Conservation (phyloP, 2,888 invertebrate species). For the Atethmia centrago region DNA sequence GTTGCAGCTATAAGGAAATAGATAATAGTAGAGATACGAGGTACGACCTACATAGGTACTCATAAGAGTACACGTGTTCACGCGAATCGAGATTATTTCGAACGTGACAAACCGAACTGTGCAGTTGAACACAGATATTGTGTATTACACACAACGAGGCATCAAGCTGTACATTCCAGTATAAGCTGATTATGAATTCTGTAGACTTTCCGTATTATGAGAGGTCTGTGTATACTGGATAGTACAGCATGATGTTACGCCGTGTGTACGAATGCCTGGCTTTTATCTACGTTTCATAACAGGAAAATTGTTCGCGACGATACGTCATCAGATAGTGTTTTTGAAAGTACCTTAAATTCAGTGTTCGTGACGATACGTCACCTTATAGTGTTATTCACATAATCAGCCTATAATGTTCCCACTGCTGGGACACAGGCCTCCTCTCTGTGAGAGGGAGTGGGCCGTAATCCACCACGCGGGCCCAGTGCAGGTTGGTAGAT, state of each 20-base stretch:
- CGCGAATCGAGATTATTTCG: constrained; percentile 46
- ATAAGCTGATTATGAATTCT: not conserved
- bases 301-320: too few relatives aligned
- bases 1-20: constrained; percentile 25
- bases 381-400: too few relatives aligned
- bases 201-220: not conserved
- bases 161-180: not conserved
- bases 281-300: constrained; percentile 5
- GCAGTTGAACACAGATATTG: constrained; percentile 33
- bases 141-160: constrained; percentile 1
- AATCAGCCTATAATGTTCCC: too few relatives aligned
- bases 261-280: not conserved
- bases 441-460: too few relatives aligned
- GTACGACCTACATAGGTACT: constrained; percentile 6
- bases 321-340: too few relatives aligned
- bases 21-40: constrained; percentile 38
- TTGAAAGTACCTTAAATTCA: too few relatives aligned
- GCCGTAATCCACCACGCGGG: too few relatives aligned
- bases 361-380: too few relatives aligned
- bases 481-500: too few relatives aligned
- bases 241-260: not conserved
- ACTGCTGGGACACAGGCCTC: too few relatives aligned
- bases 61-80: constrained; percentile 27
- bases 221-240: not conserved
- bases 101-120: constrained; percentile 53